A percentile compares a stretch with the other conserved stretches of the same genome.
phyloP scores from a whole-genome alignment of 2,113 vertebrate genomes.

The Trochalopteron elliotii region DNA sequence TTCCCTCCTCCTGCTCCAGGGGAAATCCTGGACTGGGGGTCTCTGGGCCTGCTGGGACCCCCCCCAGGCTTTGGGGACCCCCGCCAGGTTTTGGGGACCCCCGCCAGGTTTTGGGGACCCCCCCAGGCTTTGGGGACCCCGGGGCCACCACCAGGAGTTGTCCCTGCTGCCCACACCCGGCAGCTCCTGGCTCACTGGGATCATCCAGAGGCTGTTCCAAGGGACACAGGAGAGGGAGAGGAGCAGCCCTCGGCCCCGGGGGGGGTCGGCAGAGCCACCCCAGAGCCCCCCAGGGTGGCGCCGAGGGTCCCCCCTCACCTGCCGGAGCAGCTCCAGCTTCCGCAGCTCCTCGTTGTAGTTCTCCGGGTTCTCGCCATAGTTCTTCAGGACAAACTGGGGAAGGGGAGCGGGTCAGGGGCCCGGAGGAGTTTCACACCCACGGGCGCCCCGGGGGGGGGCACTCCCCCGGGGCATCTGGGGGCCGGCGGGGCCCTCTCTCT shows the following conservation, averaged over 20 bases:
- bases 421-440: background rate
- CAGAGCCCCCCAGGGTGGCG: background rate
- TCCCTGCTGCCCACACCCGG: too few relatives aligned
- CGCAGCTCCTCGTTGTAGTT: conserved; percentile 95
- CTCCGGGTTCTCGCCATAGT: conserved; percentile 96
- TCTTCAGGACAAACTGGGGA: conserved; percentile 90
- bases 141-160: background rate
- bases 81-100: too few relatives aligned
- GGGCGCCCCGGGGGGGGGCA: too few relatives aligned
- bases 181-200: background rate
- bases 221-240: background rate
- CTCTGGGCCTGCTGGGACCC: too few relatives aligned
- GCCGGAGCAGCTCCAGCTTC: conserved; percentile 91
- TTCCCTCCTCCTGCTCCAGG: background rate
- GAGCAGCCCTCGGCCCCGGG: background rate
- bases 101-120: too few relatives aligned
- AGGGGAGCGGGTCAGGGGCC: background rate
- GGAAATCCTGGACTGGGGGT: too few relatives aligned
- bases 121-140: background rate
- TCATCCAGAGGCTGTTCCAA: rapidly evolving
- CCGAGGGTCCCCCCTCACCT: conserved; percentile 70
- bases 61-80: too few relatives aligned
- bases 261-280: background rate
- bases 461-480: too few relatives aligned
- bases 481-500: too few relatives aligned